Evolutionary conservation across 1,140 invertebrate genomes (phyloP).

Genomic region (Zeugodacus cucurbitae): DNA sequence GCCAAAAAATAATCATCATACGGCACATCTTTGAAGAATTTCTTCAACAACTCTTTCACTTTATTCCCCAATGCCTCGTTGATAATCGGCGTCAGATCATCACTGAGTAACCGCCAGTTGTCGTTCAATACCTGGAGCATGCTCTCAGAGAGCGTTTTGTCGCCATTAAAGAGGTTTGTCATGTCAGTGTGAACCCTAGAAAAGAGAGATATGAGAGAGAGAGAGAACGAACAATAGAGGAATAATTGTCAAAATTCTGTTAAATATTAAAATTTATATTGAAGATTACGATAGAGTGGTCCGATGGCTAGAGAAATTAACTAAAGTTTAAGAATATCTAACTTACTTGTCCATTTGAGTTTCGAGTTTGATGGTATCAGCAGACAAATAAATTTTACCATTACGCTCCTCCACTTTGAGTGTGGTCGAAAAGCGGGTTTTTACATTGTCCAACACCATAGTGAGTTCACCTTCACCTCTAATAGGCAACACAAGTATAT

Average conservation of each 20-base stretch:
- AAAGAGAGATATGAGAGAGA: too few species aligned
- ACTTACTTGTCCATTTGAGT: neutral
- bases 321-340: too few species aligned
- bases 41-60: neutral
- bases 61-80: neutral
- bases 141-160: conserved; percentile 17
- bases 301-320: too few species aligned
- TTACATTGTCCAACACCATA: neutral
- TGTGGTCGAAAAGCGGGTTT: neutral
- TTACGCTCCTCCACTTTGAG: neutral
- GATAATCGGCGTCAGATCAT: neutral
- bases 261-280: too few species aligned
- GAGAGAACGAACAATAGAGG: too few species aligned
- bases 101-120: conserved; percentile 20
- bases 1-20: conserved; percentile 27
- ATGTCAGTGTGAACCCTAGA: neutral
- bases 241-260: too few species aligned
- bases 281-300: too few species aligned
- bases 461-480: conserved; percentile 10
- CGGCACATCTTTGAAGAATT: conserved; percentile 21
- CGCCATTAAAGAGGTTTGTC: conserved; percentile 39
- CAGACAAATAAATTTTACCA: neutral
- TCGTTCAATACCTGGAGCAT: conserved; percentile 32
- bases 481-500: conserved; percentile 23
- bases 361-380: neutral